Percentiles rank a stretch among this genome's conserved stretches.
These are phyloP conservation scores for Notolepis coatsorum DNA, from an alignment of 2,797 vertebrate genomes.

Conservation along the genomic window DNA sequence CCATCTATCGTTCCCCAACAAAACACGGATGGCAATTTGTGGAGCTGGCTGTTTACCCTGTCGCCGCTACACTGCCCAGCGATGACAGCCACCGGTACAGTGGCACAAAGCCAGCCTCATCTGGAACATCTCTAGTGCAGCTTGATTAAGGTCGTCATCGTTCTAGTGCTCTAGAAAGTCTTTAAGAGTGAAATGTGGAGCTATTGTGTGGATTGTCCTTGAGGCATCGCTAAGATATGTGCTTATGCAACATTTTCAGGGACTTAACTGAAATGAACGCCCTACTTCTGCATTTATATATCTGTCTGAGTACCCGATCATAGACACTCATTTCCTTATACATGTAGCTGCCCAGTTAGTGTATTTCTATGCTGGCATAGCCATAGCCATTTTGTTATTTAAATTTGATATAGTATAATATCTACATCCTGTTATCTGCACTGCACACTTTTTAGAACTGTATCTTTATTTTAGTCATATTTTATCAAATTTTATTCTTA, in stretches of 20 bases:
- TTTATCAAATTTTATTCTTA: too few species aligned
- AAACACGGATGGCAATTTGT: slow-evolving; percentile 68
- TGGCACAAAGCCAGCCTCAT: slow-evolving; percentile 1
- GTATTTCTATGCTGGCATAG: too few species aligned
- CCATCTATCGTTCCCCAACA: slow-evolving; percentile 63
- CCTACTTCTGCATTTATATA: too few species aligned
- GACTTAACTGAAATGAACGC: background rate
- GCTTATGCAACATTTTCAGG: background rate
- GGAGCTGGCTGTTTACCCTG: slow-evolving; percentile 51
- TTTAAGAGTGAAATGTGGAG: background rate
- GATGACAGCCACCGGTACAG: slow-evolving; percentile 40
- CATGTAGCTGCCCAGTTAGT: too few species aligned
- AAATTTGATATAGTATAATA: too few species aligned
- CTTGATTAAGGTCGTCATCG: slow-evolving; percentile 29
- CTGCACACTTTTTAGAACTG: too few species aligned
- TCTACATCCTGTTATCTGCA: too few species aligned
- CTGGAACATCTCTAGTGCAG: slow-evolving; percentile 11
- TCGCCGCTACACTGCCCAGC: slow-evolving; percentile 50
- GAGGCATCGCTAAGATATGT: background rate
- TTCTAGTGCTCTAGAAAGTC: slow-evolving; percentile 5
- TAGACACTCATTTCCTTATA: too few species aligned
- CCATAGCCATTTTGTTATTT: too few species aligned
- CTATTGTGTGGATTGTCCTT: background rate
- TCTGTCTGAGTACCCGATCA: too few species aligned
- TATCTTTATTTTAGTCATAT: too few species aligned